Evolutionary conservation across 1,140 invertebrate genomes (phyloP).

Genomic region (Acromyrmex echinatior): DNA sequence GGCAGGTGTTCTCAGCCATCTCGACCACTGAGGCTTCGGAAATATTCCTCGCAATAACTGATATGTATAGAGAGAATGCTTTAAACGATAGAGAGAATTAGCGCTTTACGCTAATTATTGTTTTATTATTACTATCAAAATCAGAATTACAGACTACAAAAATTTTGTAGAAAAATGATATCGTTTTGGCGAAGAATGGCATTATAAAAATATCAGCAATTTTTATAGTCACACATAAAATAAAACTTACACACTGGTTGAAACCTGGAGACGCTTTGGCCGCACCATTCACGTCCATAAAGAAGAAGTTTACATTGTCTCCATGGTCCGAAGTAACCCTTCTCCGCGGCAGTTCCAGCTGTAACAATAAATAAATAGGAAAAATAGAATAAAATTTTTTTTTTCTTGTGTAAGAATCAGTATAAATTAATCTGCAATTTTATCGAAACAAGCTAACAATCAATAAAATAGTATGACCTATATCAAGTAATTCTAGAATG

Average conservation of each 20-base stretch:
- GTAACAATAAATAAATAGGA: slow-evolving; percentile 77
- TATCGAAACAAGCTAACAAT: neutral
- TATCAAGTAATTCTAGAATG: neutral
- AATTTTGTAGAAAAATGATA: neutral
- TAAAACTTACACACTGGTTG: slow-evolving; percentile 91
- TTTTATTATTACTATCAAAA: neutral
- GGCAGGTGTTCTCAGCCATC: no score
- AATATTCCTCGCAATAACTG: no score
- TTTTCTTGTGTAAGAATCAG: neutral
- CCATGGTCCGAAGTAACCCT: slow-evolving; percentile 95
- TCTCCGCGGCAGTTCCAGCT: slow-evolving; percentile 89
- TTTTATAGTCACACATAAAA: slow-evolving; percentile 21
- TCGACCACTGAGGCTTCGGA: no score
- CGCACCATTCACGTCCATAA: slow-evolving; percentile 94
- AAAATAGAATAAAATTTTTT: neutral
- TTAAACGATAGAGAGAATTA: no score
- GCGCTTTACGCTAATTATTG: neutral
- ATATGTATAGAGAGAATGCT: no score
- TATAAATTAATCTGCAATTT: neutral
- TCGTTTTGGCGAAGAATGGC: neutral
- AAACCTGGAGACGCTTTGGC: slow-evolving; percentile 92
- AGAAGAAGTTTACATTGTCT: slow-evolving; percentile 93
- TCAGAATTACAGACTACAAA: neutral
- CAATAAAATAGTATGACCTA: slow-evolving; percentile 9
- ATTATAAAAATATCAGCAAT: neutral